A percentile compares a stretch with the other conserved stretches of the same genome.
Conservation (phyloP, 2,888 invertebrate species). For the Acronicta alni region DNA sequence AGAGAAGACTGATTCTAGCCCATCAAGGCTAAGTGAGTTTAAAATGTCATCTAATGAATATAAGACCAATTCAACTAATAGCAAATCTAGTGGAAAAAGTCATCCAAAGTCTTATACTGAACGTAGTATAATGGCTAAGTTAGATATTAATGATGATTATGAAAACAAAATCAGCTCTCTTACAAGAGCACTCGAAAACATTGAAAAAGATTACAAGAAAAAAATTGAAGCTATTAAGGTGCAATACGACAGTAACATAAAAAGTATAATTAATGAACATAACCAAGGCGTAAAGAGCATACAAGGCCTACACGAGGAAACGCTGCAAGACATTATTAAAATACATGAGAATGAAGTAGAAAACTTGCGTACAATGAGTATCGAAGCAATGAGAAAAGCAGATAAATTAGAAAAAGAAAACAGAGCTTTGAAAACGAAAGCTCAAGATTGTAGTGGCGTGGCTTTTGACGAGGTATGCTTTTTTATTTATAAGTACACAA, state of each 20-base stretch:
- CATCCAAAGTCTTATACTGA: slow-evolving; percentile 54
- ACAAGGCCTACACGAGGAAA: slow-evolving; percentile 87
- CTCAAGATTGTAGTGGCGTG: slow-evolving; percentile 50
- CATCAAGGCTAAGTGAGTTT: slow-evolving; percentile 45
- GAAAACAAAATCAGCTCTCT: slow-evolving; percentile 72
- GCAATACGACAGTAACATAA: slow-evolving; percentile 88
- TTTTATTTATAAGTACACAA: not conserved
- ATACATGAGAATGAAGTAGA: slow-evolving; percentile 88
- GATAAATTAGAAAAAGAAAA: slow-evolving; percentile 82
- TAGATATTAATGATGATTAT: slow-evolving; percentile 69
- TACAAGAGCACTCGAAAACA: slow-evolving; percentile 71
- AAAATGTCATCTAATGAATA: slow-evolving; percentile 53
- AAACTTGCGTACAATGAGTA: slow-evolving; percentile 81
- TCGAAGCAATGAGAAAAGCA: slow-evolving; percentile 82
- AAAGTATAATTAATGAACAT: slow-evolving; percentile 86
- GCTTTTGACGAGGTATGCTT: slow-evolving; percentile 68
- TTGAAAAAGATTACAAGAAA: slow-evolving; percentile 78
- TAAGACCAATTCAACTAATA: slow-evolving; percentile 53
- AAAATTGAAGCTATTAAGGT: slow-evolving; percentile 83
- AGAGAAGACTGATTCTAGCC: slow-evolving; percentile 45
- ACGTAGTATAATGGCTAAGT: slow-evolving; percentile 67
- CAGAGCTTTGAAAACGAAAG: slow-evolving; percentile 67
- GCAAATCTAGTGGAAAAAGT: slow-evolving; percentile 53
- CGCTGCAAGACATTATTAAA: slow-evolving; percentile 81
- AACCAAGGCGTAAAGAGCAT: slow-evolving; percentile 87